phyloP scores from a whole-genome alignment of 2,797 vertebrate species.

The Coregonus ussuriensis region DNA sequence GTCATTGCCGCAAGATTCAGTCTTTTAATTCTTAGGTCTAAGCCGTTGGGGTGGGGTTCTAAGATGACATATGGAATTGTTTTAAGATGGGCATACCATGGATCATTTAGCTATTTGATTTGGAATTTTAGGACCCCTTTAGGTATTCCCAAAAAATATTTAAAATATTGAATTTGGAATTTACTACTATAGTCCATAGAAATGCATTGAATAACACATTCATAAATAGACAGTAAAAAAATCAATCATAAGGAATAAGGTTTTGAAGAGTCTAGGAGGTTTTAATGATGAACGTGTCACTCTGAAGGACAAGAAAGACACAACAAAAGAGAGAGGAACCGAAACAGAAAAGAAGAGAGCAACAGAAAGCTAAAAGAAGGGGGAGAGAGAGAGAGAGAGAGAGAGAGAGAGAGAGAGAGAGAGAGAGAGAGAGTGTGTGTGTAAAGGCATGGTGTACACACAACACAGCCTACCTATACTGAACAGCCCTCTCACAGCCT shows the following conservation, averaged over 20 bases:
- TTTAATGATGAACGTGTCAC: not conserved
- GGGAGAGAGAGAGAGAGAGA: constrained; percentile 16
- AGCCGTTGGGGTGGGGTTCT: no score
- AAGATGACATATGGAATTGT: no score
- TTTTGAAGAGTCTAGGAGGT: no score
- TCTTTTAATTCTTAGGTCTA: not conserved
- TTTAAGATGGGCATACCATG: no score
- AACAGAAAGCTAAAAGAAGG: not conserved
- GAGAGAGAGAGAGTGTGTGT: constrained; percentile 13
- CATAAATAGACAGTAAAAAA: no score
- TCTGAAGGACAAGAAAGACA: not conserved
- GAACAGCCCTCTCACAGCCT: constrained; percentile 31
- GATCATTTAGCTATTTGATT: no score
- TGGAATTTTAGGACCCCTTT: no score
- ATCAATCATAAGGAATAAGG: no score
- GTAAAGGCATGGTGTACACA: not conserved
- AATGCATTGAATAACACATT: no score
- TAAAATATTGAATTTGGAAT: no score
- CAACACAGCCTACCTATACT: not conserved
- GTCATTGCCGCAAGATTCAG: constrained; percentile 9
- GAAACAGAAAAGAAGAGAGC: not conserved
- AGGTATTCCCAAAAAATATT: no score
- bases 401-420: constrained; percentile 20
- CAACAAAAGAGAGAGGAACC: not conserved
- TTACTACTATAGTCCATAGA: no score